A percentile compares a stretch with the other conserved stretches of the same genome.
These are phyloP conservation scores for Clytia hemisphaerica DNA, from an alignment of 30 jellyfish, hydroid and myxozoan species.

Conservation along the genomic window DNA sequence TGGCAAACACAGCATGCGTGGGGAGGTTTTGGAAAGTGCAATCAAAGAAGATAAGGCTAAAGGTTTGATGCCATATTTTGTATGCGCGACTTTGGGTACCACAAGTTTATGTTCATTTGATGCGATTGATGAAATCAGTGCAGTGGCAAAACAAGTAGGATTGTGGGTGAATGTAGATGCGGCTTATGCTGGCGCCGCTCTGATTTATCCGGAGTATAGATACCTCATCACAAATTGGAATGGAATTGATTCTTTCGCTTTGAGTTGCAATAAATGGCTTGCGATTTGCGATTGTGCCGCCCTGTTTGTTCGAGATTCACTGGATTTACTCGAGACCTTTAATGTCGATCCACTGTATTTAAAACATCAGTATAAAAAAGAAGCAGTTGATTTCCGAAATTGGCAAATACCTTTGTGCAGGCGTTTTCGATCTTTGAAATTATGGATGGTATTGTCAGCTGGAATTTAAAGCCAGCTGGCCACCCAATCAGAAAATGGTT, in stretches of 20 bases:
- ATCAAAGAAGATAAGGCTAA: slow-evolving; percentile 17
- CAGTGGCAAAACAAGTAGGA: slow-evolving; percentile 1
- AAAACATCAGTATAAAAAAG: not conserved
- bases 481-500: no score
- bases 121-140: slow-evolving; percentile 16
- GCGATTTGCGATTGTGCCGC: slow-evolving; percentile 14
- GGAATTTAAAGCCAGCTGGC: no score
- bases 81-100: slow-evolving; percentile 30
- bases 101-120: slow-evolving; percentile 30
- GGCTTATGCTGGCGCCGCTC: slow-evolving; percentile 37
- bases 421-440: slow-evolving; percentile 30
- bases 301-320: not conserved
- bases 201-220: slow-evolving; percentile 22
- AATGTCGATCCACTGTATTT: slow-evolving; percentile 1
- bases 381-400: not conserved
- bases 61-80: slow-evolving; percentile 21
- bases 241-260: slow-evolving; percentile 8
- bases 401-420: slow-evolving; percentile 39
- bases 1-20: not conserved
- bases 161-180: slow-evolving; percentile 47
- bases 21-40: not conserved
- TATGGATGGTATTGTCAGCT: slow-evolving; percentile 32
- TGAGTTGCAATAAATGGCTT: slow-evolving; percentile 7
- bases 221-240: slow-evolving; percentile 16
- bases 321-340: not conserved